Conservation (phyloP, 2,888 invertebrate species). For the Amblyjoppa fuscipennis region DNA sequence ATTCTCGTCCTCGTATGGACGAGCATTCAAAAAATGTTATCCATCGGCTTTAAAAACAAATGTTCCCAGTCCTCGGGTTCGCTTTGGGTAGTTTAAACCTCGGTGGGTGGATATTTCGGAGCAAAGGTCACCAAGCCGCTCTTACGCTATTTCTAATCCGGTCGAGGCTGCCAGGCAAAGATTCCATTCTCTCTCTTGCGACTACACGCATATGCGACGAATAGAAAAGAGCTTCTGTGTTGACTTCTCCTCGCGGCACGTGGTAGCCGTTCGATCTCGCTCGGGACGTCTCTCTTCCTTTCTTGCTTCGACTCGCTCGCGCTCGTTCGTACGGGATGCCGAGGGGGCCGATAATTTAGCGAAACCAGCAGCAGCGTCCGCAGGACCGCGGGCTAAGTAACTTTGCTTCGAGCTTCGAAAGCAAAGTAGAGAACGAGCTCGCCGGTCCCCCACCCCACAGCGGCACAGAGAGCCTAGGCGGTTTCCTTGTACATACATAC, state of each 20-base stretch:
- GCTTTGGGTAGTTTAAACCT: not conserved
- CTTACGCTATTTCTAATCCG: conserved; percentile 48
- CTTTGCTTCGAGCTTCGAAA: conserved; percentile 26
- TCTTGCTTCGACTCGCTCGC: conserved; percentile 17
- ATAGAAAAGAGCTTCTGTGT: conserved; percentile 40
- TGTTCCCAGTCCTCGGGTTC: not conserved
- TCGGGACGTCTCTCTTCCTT: conserved; percentile 23
- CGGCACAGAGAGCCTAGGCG: conserved; percentile 12
- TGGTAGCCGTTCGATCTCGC: conserved; percentile 54
- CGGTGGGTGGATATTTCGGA: conserved; percentile 37
- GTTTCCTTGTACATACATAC: conserved; percentile 29
- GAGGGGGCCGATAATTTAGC: conserved; percentile 63
- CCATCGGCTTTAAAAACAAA: not conserved
- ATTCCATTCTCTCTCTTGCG: conserved; percentile 24
- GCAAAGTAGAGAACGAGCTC: conserved; percentile 1
- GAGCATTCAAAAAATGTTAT: not conserved
- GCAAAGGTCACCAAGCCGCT: conserved; percentile 45
- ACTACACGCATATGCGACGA: conserved; percentile 20
- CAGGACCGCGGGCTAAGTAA: conserved; percentile 26
- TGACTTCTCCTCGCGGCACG: conserved; percentile 42
- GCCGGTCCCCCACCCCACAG: not conserved
- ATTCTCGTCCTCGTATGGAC: not conserved
- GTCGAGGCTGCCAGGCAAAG: conserved; percentile 27
- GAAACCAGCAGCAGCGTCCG: conserved; percentile 52
- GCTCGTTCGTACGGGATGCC: conserved; percentile 4